Evolutionary conservation across 1,140 invertebrate species (phyloP).

Genomic region (Ostrea edulis): DNA sequence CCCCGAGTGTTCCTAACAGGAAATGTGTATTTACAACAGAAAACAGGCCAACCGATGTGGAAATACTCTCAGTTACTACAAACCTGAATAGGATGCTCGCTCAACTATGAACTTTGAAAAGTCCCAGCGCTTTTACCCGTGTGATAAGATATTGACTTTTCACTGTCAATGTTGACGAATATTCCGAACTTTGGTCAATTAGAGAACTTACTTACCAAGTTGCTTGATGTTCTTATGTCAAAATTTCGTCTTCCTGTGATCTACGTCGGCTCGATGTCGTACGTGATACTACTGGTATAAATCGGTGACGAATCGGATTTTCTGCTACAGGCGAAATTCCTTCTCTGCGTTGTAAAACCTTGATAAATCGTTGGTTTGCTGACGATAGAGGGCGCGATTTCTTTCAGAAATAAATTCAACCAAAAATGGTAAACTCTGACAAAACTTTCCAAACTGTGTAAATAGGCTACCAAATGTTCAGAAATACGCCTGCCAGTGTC

Average conservation of each 20-base stretch:
- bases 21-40: conserved; percentile 22
- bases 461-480: neutral
- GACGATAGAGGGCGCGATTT: conserved; percentile 19
- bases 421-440: neutral
- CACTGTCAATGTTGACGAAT: neutral
- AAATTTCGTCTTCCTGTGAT: conserved; percentile 3
- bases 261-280: conserved; percentile 10
- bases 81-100: neutral
- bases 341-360: conserved; percentile 24
- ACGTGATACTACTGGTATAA: neutral
- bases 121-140: neutral
- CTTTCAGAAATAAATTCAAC: neutral
- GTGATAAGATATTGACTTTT: neutral
- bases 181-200: conserved; percentile 6
- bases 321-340: conserved; percentile 35
- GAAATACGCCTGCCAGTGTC: neutral
- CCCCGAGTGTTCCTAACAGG: conserved; percentile 2
- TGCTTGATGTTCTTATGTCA: neutral
- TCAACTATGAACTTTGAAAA: conserved; percentile 4
- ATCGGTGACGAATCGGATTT: conserved; percentile 5
- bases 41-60: conserved; percentile 14
- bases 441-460: neutral
- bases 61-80: neutral
- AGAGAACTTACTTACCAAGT: conserved; percentile 9
- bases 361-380: neutral